These are phyloP conservation scores for Protomyctophum bolini DNA, from an alignment of 2,113 vertebrate genomes.

Conservation along the genomic window DNA sequence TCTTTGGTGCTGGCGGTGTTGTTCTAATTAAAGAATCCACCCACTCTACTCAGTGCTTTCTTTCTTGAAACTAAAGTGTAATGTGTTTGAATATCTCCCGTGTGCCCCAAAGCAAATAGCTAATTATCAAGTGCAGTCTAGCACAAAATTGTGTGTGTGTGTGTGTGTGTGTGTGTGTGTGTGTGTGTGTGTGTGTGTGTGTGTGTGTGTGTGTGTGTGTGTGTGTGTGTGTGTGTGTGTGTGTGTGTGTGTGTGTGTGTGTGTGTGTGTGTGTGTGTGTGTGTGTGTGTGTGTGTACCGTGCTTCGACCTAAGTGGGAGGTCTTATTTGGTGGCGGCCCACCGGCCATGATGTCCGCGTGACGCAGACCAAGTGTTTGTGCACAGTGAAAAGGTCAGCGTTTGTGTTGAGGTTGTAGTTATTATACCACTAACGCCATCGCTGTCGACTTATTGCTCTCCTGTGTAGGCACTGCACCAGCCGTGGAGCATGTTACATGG, in stretches of 20 bases:
- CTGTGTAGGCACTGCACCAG: too few relatives aligned
- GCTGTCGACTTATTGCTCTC: too few relatives aligned
- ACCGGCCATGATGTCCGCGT: too few relatives aligned
- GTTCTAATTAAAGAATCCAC: conserved; percentile 42
- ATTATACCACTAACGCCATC: too few relatives aligned
- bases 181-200: conserved; percentile 30
- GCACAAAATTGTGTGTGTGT: conserved; percentile 45
- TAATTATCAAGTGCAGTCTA: conserved; percentile 58
- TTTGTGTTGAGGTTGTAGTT: too few relatives aligned
- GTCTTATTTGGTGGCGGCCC: too few relatives aligned
- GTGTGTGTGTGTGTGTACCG: conserved; percentile 20
- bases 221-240: conserved; percentile 19
- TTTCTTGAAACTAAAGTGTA: conserved; percentile 9
- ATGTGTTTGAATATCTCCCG: conserved; percentile 41
- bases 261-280: not conserved
- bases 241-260: not conserved
- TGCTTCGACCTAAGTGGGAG: not conserved
- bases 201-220: conserved; percentile 24
- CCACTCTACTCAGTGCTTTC: conserved; percentile 22
- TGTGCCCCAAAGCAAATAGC: conserved; percentile 34
- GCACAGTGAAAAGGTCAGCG: too few relatives aligned
- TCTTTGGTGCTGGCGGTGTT: conserved; percentile 27
- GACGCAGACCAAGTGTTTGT: too few relatives aligned
- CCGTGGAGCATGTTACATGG: too few relatives aligned
- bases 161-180: conserved; percentile 28